Evolutionary conservation across 2,888 invertebrate species (phyloP).

Genomic region (Doris montereyensis): DNA sequence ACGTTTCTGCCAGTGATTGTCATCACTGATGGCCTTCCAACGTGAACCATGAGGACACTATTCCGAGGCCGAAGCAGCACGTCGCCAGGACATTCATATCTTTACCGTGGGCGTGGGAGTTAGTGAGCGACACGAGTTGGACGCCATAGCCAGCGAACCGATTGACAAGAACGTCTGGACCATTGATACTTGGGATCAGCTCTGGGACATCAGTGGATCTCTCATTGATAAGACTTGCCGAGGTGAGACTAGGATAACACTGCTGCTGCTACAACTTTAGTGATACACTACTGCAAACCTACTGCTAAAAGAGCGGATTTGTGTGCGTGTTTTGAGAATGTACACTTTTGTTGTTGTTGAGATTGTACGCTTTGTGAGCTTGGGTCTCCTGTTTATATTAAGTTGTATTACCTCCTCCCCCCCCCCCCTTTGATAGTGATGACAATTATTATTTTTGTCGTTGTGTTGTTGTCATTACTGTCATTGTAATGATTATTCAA

Average conservation of each 20-base stretch:
- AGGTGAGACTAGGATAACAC: constrained; percentile 52
- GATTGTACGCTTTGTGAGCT: too few species aligned
- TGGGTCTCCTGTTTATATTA: too few species aligned
- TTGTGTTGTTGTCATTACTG: too few species aligned
- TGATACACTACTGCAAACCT: too few species aligned
- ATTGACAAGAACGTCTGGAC: constrained; percentile 55
- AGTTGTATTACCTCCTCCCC: too few species aligned
- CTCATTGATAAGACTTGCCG: constrained; percentile 55
- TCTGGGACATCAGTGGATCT: constrained; percentile 54
- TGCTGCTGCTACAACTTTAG: too few species aligned
- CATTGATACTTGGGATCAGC: constrained; percentile 53
- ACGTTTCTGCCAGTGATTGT: constrained; percentile 61
- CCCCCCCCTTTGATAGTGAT: too few species aligned
- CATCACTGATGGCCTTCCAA: constrained; percentile 70
- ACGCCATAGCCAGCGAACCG: constrained; percentile 58
- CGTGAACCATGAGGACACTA: constrained; percentile 58
- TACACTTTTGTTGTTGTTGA: too few species aligned
- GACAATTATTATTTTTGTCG: too few species aligned
- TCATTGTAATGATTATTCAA: too few species aligned
- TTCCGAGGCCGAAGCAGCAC: constrained; percentile 59
- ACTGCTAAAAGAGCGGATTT: too few species aligned
- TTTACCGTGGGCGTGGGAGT: constrained; percentile 63
- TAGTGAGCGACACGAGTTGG: constrained; percentile 55
- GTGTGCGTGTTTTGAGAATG: too few species aligned
- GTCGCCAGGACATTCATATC: constrained; percentile 59